Percentiles rank a stretch among this genome's conserved stretches.
phyloP scores from a whole-genome alignment of 2,888 invertebrate genomes.

The Criorhina ranunculi region DNA sequence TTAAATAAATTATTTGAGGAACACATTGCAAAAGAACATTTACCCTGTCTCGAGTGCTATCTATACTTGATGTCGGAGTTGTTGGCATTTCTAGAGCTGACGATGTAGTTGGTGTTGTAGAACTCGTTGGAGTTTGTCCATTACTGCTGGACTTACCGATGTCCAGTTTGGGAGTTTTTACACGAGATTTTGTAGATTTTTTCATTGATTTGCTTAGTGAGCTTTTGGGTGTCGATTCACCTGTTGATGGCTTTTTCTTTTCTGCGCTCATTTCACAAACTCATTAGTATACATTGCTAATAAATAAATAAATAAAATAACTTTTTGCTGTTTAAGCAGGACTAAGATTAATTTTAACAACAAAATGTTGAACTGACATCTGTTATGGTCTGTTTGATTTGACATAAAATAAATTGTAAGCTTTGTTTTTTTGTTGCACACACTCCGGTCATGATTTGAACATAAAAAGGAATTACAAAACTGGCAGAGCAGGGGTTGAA shows the following conservation, averaged over 20 bases:
- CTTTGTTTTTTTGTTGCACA: too few relatives aligned
- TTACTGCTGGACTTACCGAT: conserved; percentile 67
- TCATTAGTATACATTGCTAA: conserved; percentile 21
- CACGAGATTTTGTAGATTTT: conserved; percentile 82
- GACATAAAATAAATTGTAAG: not conserved
- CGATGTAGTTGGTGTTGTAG: conserved; percentile 51
- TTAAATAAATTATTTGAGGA: not conserved
- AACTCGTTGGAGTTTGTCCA: conserved; percentile 65
- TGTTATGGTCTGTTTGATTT: conserved; percentile 42
- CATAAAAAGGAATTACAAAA: too few relatives aligned
- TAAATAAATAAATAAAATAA: conserved; percentile 31
- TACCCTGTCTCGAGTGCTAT: conserved; percentile 77
- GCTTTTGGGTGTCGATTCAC: conserved; percentile 80
- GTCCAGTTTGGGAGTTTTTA: conserved; percentile 80
- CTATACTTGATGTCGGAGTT: conserved; percentile 79
- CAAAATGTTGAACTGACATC: conserved; percentile 24
- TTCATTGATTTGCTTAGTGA: conserved; percentile 80
- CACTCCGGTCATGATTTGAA: too few relatives aligned
- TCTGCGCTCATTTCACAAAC: conserved; percentile 55
- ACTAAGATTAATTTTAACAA: not conserved
- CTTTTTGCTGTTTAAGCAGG: not conserved
- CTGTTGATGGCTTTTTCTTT: conserved; percentile 48
- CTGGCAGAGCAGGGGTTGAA: too few relatives aligned
- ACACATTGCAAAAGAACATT: not conserved
- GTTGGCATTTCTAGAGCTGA: conserved; percentile 70